Conservation (phyloP, 2,797 vertebrate genomes). For the Holocentrus rufus region DNA sequence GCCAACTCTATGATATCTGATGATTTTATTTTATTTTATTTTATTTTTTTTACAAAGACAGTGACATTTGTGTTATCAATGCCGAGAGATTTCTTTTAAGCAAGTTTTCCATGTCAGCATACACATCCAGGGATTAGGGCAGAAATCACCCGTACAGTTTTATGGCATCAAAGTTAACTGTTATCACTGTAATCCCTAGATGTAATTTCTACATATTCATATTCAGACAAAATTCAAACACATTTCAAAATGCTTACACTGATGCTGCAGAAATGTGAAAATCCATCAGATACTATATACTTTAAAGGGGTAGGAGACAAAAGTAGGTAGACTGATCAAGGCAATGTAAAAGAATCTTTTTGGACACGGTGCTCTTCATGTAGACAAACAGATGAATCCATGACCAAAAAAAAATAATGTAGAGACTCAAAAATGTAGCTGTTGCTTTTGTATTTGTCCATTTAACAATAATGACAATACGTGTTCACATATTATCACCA, state of each 20-base stretch:
- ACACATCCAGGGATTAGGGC: no score
- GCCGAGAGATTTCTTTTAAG: no score
- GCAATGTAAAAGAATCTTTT: slow-evolving; percentile 7
- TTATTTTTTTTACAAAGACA: not conserved
- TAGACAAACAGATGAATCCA: slow-evolving; percentile 2
- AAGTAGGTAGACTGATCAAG: slow-evolving; percentile 3
- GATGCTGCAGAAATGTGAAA: not conserved
- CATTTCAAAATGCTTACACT: no score
- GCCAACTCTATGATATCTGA: not conserved
- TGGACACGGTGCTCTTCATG: slow-evolving; percentile 6
- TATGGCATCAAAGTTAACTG: no score
- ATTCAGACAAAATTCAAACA: no score
- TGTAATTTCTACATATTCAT: no score
- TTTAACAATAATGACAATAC: not conserved
- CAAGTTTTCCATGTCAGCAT: no score
- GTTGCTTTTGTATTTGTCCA: slow-evolving; percentile 26
- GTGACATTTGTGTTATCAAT: no score
- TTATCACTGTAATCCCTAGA: no score
- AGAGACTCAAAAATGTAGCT: not conserved
- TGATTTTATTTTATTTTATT: not conserved
- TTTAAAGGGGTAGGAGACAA: not conserved
- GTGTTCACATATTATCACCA: slow-evolving; percentile 6
- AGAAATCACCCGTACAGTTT: no score
- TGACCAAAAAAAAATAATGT: not conserved
- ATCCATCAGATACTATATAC: not conserved